Evolutionary conservation across 2,113 vertebrate species (phyloP), one percentile per base, ranked within the genome.

Genomic region (Lipophrys pholis): DNA sequence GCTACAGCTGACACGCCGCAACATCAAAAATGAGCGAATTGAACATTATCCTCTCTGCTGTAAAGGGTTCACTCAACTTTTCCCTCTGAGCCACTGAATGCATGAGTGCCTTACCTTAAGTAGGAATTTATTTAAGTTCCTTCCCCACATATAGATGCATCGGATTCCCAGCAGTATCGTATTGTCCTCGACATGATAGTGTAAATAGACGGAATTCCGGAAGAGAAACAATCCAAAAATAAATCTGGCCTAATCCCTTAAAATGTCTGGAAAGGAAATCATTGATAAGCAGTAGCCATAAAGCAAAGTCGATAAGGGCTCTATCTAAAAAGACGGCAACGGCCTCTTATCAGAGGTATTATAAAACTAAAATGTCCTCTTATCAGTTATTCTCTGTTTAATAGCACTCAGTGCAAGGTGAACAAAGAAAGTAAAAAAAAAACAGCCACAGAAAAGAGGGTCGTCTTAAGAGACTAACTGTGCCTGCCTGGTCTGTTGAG

Each of bases 171-270:
- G 2, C 51, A 65, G 78, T 84, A 77, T 91, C 80, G 51, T 59
- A 68, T 65, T 50, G 43, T 78, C 56, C 70, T 59, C 57, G 61
- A 82, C 73, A 56, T 72, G 49, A 88, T 70, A 41, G 42, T 66
- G 65, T 58, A 76, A 86, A 87, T 0, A n/a, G 50, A 60, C 56
- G 55, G 71, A 73, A 86, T 82, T 82, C 73, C 52, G 21, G 56
- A 69, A 67, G 75, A 70, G 50, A 76, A 64, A 77, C 76, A 83
- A 89, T 84, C 72, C 64, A 6, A 48, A 55, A 76, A 54, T 80
- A 76, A 90, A 92, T 89, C 87, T 78, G 46, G 39, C 54, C 57
- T 79, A 83, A 90, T 89, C 88, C 82, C 58, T 74, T 83, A 41
- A 72, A 89, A 87, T 70, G 84, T 82, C 86, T 87, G 72, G 60